Conservation (phyloP, 2,888 invertebrate genomes). For the Merodon equestris region DNA sequence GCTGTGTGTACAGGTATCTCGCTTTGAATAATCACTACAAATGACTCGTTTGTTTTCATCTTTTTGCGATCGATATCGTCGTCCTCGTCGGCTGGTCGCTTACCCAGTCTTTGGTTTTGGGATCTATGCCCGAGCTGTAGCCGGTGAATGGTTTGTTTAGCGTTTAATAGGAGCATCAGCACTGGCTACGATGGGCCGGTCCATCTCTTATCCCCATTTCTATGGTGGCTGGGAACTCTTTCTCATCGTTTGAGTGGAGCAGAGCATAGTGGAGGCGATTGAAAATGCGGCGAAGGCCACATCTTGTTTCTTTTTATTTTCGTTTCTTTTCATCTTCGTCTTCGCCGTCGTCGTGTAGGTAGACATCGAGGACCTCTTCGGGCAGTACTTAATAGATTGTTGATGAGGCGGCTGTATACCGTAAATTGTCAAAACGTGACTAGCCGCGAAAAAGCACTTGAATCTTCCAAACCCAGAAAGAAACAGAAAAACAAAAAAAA, state of each 20-base stretch:
- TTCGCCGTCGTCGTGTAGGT: conserved; percentile 55
- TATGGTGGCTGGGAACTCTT: conserved; percentile 48
- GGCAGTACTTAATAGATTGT: conserved; percentile 69
- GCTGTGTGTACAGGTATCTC: conserved; percentile 1
- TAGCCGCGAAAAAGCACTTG: conserved; percentile 67
- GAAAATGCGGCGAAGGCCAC: conserved; percentile 63
- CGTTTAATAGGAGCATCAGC: conserved; percentile 53
- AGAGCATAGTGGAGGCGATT: conserved; percentile 50
- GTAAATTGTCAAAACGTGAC: conserved; percentile 69
- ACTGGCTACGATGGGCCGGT: conserved; percentile 31
- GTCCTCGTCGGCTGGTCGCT: too few species aligned
- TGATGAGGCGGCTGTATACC: conserved; percentile 67
- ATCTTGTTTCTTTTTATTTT: conserved; percentile 50
- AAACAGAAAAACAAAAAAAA: conserved; percentile 42
- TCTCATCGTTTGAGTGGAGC: conserved; percentile 36
- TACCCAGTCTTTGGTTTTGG: too few species aligned
- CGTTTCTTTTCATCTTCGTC: conserved; percentile 30
- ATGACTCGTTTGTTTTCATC: conserved; percentile 62
- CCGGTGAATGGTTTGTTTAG: conserved; percentile 52
- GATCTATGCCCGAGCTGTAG: background rate
- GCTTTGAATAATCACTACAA: conserved; percentile 62
- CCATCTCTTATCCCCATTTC: conserved; percentile 41
- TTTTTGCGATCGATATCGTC: conserved; percentile 64
- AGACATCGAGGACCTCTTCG: conserved; percentile 67
- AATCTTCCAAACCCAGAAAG: conserved; percentile 60